Conservation (phyloP, 2,888 invertebrate genomes). For the Ypsolopha sequella region DNA sequence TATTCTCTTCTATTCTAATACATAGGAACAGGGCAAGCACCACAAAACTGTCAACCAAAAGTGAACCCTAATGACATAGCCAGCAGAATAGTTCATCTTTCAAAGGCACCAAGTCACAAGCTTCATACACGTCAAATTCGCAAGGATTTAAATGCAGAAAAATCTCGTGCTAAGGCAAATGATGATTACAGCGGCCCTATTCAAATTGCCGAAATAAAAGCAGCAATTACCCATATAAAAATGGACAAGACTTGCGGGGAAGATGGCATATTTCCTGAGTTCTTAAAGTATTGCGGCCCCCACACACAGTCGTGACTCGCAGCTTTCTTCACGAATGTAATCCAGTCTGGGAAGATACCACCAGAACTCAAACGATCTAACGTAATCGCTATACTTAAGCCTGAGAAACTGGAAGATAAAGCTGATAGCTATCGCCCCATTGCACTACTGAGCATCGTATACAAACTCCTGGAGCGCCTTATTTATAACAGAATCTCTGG, state of each 20-base stretch:
- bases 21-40: background rate
- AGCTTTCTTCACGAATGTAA: background rate
- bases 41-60: background rate
- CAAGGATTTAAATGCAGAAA: background rate
- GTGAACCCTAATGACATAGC: conserved; percentile 4
- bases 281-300: background rate
- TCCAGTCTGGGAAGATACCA: background rate
- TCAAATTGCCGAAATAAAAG: background rate
- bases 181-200: background rate
- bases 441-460: background rate
- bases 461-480: conserved; percentile 1
- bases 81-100: background rate
- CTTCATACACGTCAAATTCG: background rate
- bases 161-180: background rate
- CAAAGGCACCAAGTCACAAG: conserved; percentile 3
- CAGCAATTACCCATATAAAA: background rate
- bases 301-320: background rate
- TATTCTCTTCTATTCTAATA: too few species aligned
- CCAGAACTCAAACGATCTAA: background rate
- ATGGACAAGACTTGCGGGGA: conserved; percentile 1
- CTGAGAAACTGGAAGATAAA: background rate
- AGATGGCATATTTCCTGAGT: conserved; percentile 3
- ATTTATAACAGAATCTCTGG: background rate
- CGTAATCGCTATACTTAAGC: background rate
- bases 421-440: background rate